phyloP scores from a whole-genome alignment of 2,113 vertebrate species.

The Pantherophis guttatus region DNA sequence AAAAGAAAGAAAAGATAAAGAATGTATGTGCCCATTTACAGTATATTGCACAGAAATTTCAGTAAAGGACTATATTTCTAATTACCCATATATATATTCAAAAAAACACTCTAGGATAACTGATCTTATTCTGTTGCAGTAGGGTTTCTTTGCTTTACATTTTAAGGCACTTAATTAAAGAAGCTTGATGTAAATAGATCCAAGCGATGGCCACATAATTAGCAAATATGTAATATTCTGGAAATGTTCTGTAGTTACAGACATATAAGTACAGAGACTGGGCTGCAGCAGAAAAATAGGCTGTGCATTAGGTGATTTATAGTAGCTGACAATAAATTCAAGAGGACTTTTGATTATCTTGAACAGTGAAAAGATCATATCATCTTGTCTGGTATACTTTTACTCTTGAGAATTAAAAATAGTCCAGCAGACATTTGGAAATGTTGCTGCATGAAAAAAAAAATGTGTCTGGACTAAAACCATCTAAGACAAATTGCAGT shows the following conservation, averaged over 20 bases:
- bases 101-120: neutral
- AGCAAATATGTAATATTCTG: neutral
- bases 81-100: neutral
- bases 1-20: neutral
- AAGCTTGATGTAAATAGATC: neutral
- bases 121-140: neutral
- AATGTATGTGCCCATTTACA: neutral
- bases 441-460: neutral
- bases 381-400: neutral
- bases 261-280: neutral
- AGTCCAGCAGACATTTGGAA: neutral
- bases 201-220: fast-evolving
- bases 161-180: neutral
- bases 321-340: conserved; percentile 1
- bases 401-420: neutral
- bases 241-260: neutral
- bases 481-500: conserved; percentile 33
- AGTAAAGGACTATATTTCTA: neutral
- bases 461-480: conserved; percentile 23
- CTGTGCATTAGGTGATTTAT: neutral
- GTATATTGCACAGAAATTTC: neutral
- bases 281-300: neutral
- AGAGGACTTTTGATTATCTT: neutral
- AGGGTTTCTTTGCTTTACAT: neutral
- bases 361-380: neutral